Conservation (phyloP, 2,113 vertebrate species). For the Actenoides lindsayi region DNA sequence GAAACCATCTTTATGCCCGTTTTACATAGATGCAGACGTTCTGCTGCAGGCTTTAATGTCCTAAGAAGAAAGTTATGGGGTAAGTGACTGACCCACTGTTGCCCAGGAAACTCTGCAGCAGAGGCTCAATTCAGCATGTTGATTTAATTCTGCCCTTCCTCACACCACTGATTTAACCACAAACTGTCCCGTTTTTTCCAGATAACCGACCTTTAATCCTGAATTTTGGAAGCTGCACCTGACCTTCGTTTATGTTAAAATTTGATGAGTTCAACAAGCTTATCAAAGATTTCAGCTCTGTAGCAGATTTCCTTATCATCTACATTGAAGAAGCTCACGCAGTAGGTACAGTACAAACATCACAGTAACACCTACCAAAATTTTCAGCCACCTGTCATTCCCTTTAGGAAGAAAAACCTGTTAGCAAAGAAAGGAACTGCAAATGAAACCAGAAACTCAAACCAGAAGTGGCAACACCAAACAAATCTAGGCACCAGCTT, state of each 20-base stretch:
- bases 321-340: slow-evolving; percentile 93
- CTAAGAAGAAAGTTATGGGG: background rate
- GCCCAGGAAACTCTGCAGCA: background rate
- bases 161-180: background rate
- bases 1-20: background rate
- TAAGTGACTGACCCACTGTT: background rate
- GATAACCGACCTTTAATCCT: slow-evolving; percentile 86
- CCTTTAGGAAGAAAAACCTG: background rate
- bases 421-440: background rate
- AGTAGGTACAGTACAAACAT: slow-evolving; percentile 76
- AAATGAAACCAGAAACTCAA: background rate
- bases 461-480: background rate
- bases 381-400: background rate
- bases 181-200: slow-evolving; percentile 1
- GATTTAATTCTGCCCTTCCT: background rate
- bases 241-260: slow-evolving; percentile 92
- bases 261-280: slow-evolving; percentile 91
- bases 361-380: background rate
- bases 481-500: background rate
- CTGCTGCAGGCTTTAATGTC: background rate
- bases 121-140: background rate
- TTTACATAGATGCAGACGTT: background rate
- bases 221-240: slow-evolving; percentile 94
- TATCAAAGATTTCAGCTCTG: slow-evolving; percentile 82
- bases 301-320: slow-evolving; percentile 89